These are phyloP conservation scores for Lutjanus erythropterus DNA, from an alignment of 2,113 vertebrate species.

Conservation along the genomic window DNA sequence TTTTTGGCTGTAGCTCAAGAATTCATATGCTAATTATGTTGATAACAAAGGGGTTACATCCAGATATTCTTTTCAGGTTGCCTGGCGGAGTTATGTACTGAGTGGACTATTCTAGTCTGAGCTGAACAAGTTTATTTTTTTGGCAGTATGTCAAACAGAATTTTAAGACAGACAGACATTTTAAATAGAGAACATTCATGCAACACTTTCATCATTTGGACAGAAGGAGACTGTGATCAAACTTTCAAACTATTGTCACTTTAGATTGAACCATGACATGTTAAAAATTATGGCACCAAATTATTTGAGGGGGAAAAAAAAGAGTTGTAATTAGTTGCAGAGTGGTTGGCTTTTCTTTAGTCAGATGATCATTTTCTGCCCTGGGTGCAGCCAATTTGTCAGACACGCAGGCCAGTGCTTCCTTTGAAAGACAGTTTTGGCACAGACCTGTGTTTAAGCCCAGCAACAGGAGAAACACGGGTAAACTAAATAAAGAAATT, in stretches of 20 bases:
- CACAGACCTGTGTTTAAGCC: too few species aligned
- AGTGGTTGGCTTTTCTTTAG: neutral
- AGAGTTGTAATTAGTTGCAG: slow-evolving; percentile 2
- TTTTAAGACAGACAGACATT: too few species aligned
- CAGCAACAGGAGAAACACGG: too few species aligned
- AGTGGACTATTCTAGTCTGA: too few species aligned
- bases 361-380: neutral
- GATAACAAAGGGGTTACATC: too few species aligned
- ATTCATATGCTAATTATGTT: too few species aligned
- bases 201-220: neutral
- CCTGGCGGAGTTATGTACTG: too few species aligned
- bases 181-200: neutral
- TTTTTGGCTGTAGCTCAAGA: too few species aligned
- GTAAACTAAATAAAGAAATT: too few species aligned
- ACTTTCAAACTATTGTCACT: neutral
- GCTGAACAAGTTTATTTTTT: neutral
- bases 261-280: neutral
- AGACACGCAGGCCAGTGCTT: neutral
- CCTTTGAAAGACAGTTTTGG: neutral
- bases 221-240: neutral
- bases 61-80: too few species aligned
- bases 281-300: neutral
- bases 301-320: neutral
- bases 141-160: neutral
- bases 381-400: neutral